These are phyloP conservation scores for Polypedilum pembai DNA, from an alignment of 1,140 invertebrate species.

Conservation along the genomic window DNA sequence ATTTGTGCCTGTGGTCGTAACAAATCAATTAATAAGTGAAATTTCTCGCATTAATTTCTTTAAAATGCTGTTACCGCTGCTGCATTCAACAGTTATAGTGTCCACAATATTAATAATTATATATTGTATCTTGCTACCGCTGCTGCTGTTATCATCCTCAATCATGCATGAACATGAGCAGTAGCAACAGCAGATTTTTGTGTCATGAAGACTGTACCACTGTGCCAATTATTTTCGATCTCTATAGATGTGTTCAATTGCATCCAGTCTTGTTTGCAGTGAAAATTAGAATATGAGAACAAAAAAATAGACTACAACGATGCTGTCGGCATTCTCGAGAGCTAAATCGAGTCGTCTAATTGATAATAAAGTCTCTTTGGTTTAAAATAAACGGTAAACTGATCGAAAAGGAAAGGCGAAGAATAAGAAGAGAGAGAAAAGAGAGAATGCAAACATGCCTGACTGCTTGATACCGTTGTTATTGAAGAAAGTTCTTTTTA, in stretches of 20 bases:
- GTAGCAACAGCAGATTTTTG: no score
- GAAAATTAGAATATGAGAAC: slow-evolving; percentile 9
- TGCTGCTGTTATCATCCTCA: not conserved
- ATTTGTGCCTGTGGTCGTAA: no score
- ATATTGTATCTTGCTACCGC: not conserved
- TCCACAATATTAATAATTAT: no score
- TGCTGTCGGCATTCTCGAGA: no score
- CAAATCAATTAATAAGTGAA: no score
- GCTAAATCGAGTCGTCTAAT: not conserved
- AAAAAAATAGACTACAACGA: not conserved
- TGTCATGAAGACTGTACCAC: no score
- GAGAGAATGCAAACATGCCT: not conserved
- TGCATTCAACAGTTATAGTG: no score
- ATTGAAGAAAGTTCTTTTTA: not conserved
- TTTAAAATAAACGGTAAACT: no score
- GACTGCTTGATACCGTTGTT: slow-evolving; percentile 3
- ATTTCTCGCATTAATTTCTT: no score
- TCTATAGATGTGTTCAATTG: not conserved
- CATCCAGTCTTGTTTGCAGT: not conserved
- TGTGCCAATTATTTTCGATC: no score
- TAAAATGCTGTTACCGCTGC: no score
- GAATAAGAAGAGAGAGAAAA: not conserved
- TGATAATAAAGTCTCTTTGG: not conserved
- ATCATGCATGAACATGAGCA: no score
- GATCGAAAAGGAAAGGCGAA: not conserved